Evolutionary conservation across 2,113 vertebrate species (phyloP).

Genomic region (Alligator mississippiensis): DNA sequence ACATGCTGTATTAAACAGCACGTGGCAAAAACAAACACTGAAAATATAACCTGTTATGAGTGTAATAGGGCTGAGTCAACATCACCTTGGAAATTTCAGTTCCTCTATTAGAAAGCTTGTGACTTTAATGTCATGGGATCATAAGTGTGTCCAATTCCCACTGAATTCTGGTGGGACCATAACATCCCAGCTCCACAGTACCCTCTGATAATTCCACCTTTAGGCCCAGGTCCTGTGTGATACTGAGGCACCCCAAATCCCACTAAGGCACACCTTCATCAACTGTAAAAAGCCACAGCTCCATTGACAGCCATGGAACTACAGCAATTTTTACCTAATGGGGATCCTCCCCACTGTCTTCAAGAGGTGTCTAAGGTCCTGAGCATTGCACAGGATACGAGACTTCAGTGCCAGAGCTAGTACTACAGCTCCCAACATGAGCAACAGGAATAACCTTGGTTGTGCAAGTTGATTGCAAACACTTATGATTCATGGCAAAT

Average conservation of each 20-base stretch:
- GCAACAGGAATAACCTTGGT: background rate
- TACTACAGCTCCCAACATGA: fast-evolving
- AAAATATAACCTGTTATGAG: slow-evolving; percentile 19
- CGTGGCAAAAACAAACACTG: background rate
- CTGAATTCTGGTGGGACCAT: background rate
- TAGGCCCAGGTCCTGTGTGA: background rate
- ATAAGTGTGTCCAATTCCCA: background rate
- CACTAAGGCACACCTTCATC: background rate
- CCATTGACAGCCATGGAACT: background rate
- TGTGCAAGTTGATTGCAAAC: background rate
- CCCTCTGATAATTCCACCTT: background rate
- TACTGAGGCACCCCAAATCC: fast-evolving
- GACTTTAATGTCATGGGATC: slow-evolving; percentile 4
- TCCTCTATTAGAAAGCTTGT: slow-evolving; percentile 5
- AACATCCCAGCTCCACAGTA: background rate
- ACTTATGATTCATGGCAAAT: background rate
- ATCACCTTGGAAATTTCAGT: slow-evolving; percentile 36
- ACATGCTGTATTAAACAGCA: background rate
- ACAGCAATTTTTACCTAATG: background rate
- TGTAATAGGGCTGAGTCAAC: background rate
- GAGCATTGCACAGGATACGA: background rate
- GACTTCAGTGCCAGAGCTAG: background rate
- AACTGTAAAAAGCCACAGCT: background rate
- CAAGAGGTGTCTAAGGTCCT: background rate
- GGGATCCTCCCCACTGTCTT: background rate